Percentiles rank a stretch among this genome's conserved stretches.
phyloP scores from a whole-genome alignment of 2,113 vertebrate genomes.

The Vanacampus margaritifer region DNA sequence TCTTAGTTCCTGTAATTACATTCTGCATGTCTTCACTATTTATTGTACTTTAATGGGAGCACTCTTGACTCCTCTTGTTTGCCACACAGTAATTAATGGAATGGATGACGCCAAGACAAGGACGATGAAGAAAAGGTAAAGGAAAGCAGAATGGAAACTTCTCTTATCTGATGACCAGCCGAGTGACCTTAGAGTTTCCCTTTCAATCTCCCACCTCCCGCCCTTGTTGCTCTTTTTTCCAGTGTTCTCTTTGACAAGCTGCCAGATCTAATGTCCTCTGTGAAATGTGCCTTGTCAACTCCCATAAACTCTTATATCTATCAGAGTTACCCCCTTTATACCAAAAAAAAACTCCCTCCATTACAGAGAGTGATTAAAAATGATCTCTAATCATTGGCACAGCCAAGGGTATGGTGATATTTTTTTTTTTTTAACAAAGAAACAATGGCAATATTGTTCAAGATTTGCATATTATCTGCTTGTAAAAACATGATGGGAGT shows the following conservation, averaged over 20 bases:
- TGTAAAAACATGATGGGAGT: neutral
- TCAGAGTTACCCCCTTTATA: slow-evolving; percentile 66
- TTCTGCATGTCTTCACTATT: slow-evolving; percentile 46
- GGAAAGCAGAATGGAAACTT: slow-evolving; percentile 35
- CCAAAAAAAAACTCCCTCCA: slow-evolving; percentile 69
- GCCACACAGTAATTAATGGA: slow-evolving; percentile 43
- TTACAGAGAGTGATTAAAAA: slow-evolving; percentile 75
- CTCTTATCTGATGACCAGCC: slow-evolving; percentile 42
- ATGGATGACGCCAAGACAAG: slow-evolving; percentile 18
- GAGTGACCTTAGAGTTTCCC: slow-evolving; percentile 25
- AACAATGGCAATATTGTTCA: slow-evolving; percentile 37
- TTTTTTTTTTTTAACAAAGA: slow-evolving; percentile 50
- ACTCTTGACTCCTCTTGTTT: slow-evolving; percentile 31
- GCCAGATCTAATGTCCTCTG: slow-evolving; percentile 74
- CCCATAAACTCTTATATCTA: slow-evolving; percentile 73
- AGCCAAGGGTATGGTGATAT: slow-evolving; percentile 48
- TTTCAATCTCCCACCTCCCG: neutral
- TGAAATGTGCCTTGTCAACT: slow-evolving; percentile 77
- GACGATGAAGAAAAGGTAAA: slow-evolving; percentile 39
- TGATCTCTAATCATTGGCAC: slow-evolving; percentile 71
- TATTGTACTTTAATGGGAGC: slow-evolving; percentile 53
- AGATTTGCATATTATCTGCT: slow-evolving; percentile 36
- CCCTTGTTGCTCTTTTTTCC: slow-evolving; percentile 57
- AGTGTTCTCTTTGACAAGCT: slow-evolving; percentile 74
- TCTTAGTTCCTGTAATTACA: slow-evolving; percentile 50